These are phyloP conservation scores for Chrysomela aeneicollis DNA, from an alignment of 2,888 invertebrate genomes.

Conservation along the genomic window DNA sequence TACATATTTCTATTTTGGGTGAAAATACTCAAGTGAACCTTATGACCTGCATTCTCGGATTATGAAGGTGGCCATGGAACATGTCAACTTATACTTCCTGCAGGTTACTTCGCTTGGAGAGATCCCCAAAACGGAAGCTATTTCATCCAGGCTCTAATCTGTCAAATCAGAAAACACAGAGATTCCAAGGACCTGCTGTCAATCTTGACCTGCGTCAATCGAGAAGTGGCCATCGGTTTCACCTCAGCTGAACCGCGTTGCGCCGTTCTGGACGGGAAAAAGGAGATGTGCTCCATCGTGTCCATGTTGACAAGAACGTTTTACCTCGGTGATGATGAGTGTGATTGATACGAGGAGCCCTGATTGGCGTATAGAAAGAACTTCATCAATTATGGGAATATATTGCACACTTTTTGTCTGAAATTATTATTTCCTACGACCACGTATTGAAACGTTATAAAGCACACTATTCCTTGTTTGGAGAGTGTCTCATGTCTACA, in stretches of 20 bases:
- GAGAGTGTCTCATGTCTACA: too few relatives aligned
- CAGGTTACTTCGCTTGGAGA: conserved; percentile 74
- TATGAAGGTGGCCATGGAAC: too few relatives aligned
- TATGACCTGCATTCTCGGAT: too few relatives aligned
- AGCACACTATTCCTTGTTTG: too few relatives aligned
- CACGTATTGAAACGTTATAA: too few relatives aligned
- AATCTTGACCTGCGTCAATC: conserved; percentile 69
- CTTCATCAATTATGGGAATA: too few relatives aligned
- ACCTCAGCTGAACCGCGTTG: conserved; percentile 65
- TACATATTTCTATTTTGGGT: too few relatives aligned
- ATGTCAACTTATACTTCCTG: conserved; percentile 34
- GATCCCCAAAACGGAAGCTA: conserved; percentile 74
- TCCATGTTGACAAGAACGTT: conserved; percentile 72
- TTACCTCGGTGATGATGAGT: conserved; percentile 55
- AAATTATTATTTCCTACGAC: too few relatives aligned
- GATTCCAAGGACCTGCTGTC: conserved; percentile 67
- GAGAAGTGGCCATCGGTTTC: conserved; percentile 72
- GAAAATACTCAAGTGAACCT: too few relatives aligned
- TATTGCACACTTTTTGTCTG: too few relatives aligned
- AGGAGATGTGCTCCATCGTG: conserved; percentile 74
- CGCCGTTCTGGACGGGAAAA: conserved; percentile 64
- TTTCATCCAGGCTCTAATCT: conserved; percentile 75
- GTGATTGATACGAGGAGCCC: not conserved
- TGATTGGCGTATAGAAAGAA: not conserved
- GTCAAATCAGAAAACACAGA: conserved; percentile 63